These are phyloP conservation scores for Ispidina picta DNA, from an alignment of 2,797 vertebrate genomes.

Conservation along the genomic window DNA sequence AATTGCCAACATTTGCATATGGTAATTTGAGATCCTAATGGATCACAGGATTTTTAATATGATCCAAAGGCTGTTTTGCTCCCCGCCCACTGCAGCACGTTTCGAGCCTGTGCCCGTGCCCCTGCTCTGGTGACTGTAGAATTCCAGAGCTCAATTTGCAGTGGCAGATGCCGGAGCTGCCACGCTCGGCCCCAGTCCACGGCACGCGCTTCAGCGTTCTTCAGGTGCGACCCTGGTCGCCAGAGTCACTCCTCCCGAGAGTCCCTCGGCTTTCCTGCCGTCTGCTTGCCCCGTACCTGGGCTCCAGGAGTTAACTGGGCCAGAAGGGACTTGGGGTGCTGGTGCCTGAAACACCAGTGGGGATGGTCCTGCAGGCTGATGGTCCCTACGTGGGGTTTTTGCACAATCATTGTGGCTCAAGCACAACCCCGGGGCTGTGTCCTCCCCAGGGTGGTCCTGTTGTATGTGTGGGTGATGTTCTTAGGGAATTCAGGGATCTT, in stretches of 20 bases:
- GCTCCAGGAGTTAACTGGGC: background rate
- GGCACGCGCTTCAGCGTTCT: background rate
- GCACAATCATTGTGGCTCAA: fast-evolving
- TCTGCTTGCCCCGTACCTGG: background rate
- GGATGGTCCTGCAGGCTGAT: background rate
- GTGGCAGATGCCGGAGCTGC: background rate
- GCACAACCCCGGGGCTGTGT: background rate
- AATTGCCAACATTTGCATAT: constrained; percentile 67
- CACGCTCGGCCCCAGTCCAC: constrained; percentile 21
- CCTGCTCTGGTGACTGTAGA: background rate
- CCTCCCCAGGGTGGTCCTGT: background rate
- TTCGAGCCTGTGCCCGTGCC: background rate
- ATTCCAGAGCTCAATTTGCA: background rate
- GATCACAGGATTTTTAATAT: constrained; percentile 29
- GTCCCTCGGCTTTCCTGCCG: background rate
- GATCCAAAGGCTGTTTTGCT: constrained; percentile 30
- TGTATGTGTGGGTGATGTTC: background rate
- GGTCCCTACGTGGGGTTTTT: too few species aligned
- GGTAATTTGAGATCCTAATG: constrained; percentile 57
- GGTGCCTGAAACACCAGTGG: fast-evolving
- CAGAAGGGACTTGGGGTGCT: too few species aligned
- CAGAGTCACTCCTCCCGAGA: fast-evolving
- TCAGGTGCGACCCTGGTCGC: background rate
- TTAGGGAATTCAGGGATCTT: background rate
- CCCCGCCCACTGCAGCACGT: background rate